Conservation (phyloP, 2,113 vertebrate genomes). For the Dinomys branickii region DNA sequence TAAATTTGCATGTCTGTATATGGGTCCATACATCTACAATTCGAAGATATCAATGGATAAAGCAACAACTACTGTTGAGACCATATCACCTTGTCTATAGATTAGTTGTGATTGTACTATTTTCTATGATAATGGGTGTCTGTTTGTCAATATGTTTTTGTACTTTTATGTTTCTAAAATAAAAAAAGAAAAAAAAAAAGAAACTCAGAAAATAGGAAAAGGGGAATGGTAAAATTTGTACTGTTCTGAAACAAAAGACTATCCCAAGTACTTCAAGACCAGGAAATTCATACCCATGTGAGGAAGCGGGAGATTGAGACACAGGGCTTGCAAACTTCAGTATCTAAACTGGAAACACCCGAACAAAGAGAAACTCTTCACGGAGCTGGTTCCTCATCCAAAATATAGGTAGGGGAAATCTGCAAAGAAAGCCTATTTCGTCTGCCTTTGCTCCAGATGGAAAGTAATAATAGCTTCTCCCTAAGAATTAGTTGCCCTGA, state of each 20-base stretch:
- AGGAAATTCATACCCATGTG: not conserved
- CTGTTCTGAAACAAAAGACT: not conserved
- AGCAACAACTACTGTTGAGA: no score
- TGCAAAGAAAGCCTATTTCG: not conserved
- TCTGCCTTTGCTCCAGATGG: not conserved
- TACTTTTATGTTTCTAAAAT: no score
- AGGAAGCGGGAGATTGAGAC: not conserved
- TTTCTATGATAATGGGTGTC: no score
- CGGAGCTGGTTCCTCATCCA: not conserved
- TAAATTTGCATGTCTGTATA: no score
- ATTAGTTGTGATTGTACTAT: no score
- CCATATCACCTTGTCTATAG: no score
- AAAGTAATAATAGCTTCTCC: not conserved
- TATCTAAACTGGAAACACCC: not conserved
- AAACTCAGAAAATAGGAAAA: not conserved
- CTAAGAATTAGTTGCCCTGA: not conserved
- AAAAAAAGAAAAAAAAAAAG: no score
- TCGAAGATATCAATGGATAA: no score
- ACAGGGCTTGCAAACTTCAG: not conserved
- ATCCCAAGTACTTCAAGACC: not conserved
- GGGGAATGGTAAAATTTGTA: not conserved
- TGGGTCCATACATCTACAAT: no score
- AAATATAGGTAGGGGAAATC: not conserved
- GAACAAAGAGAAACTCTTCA: not conserved
- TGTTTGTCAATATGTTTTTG: no score